Evolutionary conservation across 1,140 invertebrate genomes (phyloP), one percentile per base, ranked within the genome.

Genomic region (Caerostris extrusa): DNA sequence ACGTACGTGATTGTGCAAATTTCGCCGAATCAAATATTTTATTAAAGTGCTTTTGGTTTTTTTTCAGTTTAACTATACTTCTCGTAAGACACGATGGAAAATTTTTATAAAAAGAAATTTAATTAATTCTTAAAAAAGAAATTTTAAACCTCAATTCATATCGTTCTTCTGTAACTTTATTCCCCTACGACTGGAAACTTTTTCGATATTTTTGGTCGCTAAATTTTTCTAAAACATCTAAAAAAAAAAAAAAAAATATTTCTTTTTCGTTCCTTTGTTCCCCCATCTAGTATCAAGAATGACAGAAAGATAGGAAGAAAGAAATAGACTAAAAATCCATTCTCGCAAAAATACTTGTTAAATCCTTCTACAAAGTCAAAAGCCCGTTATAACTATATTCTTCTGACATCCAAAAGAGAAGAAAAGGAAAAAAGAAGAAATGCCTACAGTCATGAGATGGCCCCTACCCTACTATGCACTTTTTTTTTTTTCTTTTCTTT

Each of bases 291-390:
- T 56, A 57, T 17, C 17, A 19, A 34, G n/a, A 34, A 14, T 8
- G 4, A 53, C 5, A 82, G n/a, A 83, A 19, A 83, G 8, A 5
- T 6, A 6, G 17, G 17, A 10, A 57, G 34, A 56, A 50, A 61
- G 17, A 3, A 64, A 86, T 6, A 3, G 3, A 64, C 69, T 86
- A 85, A 67, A 91, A 91, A 56, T 17, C 64, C 8, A 91, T n/a
- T 61, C 69, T 83, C 77, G 34, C 85, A 58, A 89, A 77, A 92
- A 60, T 86, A 69, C 82, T 92, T 86, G 82, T 86, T 92, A 86
- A 92, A 86, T 92, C 64, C 53, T 86, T 92, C 90, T 57, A 92
- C 82, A 69, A 69, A 92, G 90, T 86, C 82, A 69, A 92, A 92
- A 92, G 50, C 53, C 81, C 91, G 82, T 86, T 92, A 92, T 67